A percentile compares a stretch with the other conserved stretches of the same genome.
phyloP scores from a whole-genome alignment of 2,797 vertebrate species.

The Clarias platycephalus region DNA sequence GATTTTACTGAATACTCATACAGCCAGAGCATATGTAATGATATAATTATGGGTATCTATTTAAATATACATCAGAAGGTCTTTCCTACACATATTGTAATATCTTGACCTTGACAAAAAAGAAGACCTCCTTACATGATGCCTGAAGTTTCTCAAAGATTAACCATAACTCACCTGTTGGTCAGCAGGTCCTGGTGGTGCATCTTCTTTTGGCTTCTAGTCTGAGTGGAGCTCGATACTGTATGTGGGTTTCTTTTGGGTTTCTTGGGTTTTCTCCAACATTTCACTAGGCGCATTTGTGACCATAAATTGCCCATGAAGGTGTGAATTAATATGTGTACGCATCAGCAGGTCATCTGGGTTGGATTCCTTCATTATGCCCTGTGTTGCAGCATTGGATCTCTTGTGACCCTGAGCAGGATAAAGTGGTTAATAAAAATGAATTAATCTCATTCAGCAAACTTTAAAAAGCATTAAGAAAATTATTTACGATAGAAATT shows the following conservation, averaged over 20 bases:
- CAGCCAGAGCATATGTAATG: not conserved
- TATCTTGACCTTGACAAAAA: not conserved
- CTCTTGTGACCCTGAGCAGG: not conserved
- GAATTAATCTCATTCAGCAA: not conserved
- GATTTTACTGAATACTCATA: slow-evolving; percentile 4
- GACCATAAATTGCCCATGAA: too few relatives aligned
- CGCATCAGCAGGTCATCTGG: not conserved
- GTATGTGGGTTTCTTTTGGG: not conserved
- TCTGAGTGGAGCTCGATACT: not conserved
- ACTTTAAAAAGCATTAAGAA: not conserved
- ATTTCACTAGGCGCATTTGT: not conserved
- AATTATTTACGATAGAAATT: not conserved
- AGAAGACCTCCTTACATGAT: too few relatives aligned
- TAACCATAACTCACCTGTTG: not conserved
- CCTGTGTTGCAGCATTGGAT: not conserved
- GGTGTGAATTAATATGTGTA: not conserved
- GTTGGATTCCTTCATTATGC: not conserved
- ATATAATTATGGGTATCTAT: not conserved
- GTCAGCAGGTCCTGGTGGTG: not conserved
- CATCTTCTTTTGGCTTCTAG: not conserved
- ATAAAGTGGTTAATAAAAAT: not conserved
- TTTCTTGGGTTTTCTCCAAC: not conserved
- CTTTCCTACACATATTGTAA: not conserved
- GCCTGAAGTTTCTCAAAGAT: not conserved
- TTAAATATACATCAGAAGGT: not conserved